Base-by-base conservation (phyloP, 2,797 vertebrate genomes). In the Oreortyx pictus region DNA sequence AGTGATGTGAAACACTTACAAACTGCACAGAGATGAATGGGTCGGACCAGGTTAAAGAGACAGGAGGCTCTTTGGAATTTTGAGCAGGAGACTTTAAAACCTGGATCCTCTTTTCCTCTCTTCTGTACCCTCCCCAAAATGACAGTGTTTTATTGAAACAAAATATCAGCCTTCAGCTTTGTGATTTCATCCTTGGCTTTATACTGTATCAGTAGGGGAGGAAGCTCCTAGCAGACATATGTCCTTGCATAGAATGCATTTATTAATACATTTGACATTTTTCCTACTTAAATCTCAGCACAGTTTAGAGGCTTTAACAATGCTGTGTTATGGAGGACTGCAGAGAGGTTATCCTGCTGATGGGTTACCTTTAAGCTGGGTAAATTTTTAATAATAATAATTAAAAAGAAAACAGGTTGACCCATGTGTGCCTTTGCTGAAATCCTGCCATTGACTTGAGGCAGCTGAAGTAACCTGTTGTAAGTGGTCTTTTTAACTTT, bases 401-500 rank as follows among this genome's bases (percentile, higher is more conserved):
- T 41, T 14, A 41, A 41, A 41, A 41, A 39, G 37, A 41, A 41
- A 41, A 5, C 39, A 41, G 60, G 5, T 49, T 71, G 50, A 50
- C 8, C 22, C 50, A 5, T 70, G 18, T 52, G 24, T 77, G 57
- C 57, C 41, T n/a, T 68, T 35, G 44, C 46, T 72, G 20, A 65
- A 81, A 11, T 70, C 18, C 4, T 92, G 70, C 61, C 6, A 61
- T 68, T 57, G 73, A 60, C 78, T 62, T 47, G 29, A 71, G 33
- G 61, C 41, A 65, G 37, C 25, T 61, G 29, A 90, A 66, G 29
- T 54, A 68, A 89, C 68, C 57, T 44, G 11, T 75, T 86, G 11
- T 96, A 79, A 97, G 66, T 59, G 15, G 4, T 4, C 2, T 74
- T 87, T 95, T 84, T 70, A 60, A 60, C 25, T 90, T 59, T 14